phyloP scores from a whole-genome alignment of 1,140 invertebrate genomes.

The Daktulosphaira vitifoliae region DNA sequence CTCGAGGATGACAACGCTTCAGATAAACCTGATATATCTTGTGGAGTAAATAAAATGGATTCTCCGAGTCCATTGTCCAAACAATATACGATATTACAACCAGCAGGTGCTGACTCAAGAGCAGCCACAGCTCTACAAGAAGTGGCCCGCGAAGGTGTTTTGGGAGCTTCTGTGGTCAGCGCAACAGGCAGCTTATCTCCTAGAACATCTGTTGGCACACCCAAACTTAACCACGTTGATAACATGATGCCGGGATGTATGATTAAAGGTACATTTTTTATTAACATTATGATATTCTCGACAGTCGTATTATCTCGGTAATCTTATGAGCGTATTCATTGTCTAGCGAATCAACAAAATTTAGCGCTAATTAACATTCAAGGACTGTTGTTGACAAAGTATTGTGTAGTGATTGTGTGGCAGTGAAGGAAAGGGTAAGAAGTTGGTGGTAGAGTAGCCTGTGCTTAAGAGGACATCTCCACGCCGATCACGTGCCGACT shows the following conservation, averaged over 20 bases:
- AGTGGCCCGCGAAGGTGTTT: constrained; percentile 55
- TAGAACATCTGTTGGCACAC: not conserved
- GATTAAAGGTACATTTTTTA: constrained; percentile 7
- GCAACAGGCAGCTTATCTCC: constrained; percentile 41
- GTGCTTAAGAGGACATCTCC: constrained; percentile 18
- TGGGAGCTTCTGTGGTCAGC: constrained; percentile 55
- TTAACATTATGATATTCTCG: too few relatives aligned
- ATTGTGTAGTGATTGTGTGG: not conserved
- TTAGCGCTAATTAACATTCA: constrained; percentile 30
- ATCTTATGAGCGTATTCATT: not conserved
- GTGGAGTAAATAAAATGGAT: constrained; percentile 38
- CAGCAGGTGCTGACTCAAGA: constrained; percentile 62
- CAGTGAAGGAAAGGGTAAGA: not conserved
- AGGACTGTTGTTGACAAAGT: not conserved
- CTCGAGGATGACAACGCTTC: constrained; percentile 23
- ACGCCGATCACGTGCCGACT: constrained; percentile 32
- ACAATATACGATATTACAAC: constrained; percentile 75
- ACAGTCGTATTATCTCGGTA: too few relatives aligned
- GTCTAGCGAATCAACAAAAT: not conserved
- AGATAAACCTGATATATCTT: constrained; percentile 10
- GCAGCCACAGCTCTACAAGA: constrained; percentile 70
- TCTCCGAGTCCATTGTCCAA: constrained; percentile 52
- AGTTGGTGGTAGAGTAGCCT: too few relatives aligned
- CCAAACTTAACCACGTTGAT: not conserved
- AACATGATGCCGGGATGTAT: constrained; percentile 8